Conservation (phyloP, 2,888 invertebrate genomes). For the Trimorus sp. region DNA sequence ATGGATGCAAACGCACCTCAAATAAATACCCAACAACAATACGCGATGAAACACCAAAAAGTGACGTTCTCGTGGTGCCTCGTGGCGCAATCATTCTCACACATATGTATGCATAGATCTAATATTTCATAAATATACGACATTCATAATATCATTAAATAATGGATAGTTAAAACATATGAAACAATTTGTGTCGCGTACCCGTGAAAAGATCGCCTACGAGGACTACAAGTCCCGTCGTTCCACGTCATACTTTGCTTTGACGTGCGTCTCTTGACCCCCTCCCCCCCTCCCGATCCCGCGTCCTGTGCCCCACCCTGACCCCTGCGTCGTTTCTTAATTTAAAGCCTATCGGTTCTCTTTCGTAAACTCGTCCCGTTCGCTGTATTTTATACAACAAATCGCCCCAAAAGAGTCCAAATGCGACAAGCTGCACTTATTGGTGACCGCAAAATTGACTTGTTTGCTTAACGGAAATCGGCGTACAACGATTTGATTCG, state of each 20-base stretch:
- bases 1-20: slow-evolving; percentile 49
- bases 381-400: slow-evolving; percentile 11
- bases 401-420: not conserved
- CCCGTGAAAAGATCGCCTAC: slow-evolving; percentile 37
- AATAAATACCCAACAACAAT: slow-evolving; percentile 61
- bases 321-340: too few species aligned
- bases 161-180: slow-evolving; percentile 61
- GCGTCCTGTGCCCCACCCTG: not conserved
- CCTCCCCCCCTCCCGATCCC: not conserved
- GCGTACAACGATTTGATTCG: too few species aligned
- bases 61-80: slow-evolving; percentile 28
- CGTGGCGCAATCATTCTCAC: slow-evolving; percentile 39
- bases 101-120: slow-evolving; percentile 21
- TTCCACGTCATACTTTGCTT: not conserved
- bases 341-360: too few species aligned
- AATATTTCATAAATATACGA: slow-evolving; percentile 53
- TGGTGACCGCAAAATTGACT: not conserved
- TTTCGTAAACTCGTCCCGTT: too few species aligned
- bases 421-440: not conserved
- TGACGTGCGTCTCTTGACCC: not conserved
- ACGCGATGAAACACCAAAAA: slow-evolving; percentile 49
- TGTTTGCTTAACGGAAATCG: too few species aligned
- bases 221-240: slow-evolving; percentile 32
- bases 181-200: slow-evolving; percentile 40
- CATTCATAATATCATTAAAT: slow-evolving; percentile 62